These are phyloP conservation scores for Lepisosteus oculatus DNA, from an alignment of 2,113 vertebrate genomes.

Conservation along the genomic window DNA sequence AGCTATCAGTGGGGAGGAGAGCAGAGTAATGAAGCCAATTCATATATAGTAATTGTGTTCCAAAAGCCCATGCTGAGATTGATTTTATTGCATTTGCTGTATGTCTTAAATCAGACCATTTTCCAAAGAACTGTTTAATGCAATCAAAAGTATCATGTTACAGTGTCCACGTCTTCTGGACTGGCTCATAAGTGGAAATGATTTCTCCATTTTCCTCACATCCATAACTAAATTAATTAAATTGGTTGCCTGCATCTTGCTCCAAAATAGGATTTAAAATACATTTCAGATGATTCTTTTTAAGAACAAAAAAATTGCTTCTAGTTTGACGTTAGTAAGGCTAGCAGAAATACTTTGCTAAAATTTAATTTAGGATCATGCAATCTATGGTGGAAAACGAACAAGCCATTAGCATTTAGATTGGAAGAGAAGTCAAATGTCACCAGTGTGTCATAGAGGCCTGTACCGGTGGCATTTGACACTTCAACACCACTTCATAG, in stretches of 20 bases:
- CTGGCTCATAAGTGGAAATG: no score
- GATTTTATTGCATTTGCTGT: no score
- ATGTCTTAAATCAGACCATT: no score
- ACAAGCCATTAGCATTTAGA: slow-evolving; percentile 58
- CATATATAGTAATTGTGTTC: slow-evolving; percentile 17
- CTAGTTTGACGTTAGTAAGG: background rate
- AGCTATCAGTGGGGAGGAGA: no score
- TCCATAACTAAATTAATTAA: no score
- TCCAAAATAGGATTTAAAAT: no score
- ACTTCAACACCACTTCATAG: slow-evolving; percentile 24
- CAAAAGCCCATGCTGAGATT: no score
- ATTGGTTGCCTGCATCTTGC: no score
- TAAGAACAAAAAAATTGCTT: background rate
- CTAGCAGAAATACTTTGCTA: background rate
- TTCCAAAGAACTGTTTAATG: no score
- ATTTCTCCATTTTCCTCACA: background rate
- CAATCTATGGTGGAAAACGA: background rate
- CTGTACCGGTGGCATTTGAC: slow-evolving; percentile 25
- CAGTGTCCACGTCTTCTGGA: no score
- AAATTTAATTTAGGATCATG: background rate
- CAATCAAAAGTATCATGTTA: no score
- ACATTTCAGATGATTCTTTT: background rate
- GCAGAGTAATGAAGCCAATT: slow-evolving; percentile 8
- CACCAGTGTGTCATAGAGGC: slow-evolving; percentile 23
- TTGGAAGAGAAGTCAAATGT: slow-evolving; percentile 41